A percentile compares a stretch with the other conserved stretches of the same genome.
Evolutionary conservation across 2,888 invertebrate species (phyloP).

Genomic region (Apamea crenata): DNA sequence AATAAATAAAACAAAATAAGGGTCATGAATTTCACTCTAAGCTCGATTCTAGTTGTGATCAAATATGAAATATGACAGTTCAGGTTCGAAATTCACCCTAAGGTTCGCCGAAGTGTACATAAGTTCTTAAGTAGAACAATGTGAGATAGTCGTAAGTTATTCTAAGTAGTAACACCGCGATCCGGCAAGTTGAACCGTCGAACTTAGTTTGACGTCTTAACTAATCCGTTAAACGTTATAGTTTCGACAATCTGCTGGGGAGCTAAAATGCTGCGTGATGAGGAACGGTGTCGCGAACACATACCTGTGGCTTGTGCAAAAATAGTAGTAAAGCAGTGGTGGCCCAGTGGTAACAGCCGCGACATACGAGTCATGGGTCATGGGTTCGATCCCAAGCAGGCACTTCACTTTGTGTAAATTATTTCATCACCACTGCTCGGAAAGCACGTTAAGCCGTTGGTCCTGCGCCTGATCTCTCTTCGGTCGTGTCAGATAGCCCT

Average conservation of each 20-base stretch:
- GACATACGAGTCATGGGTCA: neutral
- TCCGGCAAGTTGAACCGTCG: conserved; percentile 49
- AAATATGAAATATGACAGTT: neutral
- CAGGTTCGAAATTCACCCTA: neutral
- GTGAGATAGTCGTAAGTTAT: conserved; percentile 52
- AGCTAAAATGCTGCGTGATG: conserved; percentile 38
- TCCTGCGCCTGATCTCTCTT: too few species aligned
- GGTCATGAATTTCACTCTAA: neutral
- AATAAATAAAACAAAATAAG: neutral
- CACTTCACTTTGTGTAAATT: neutral
- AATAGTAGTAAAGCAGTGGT: neutral
- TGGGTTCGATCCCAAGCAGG: neutral
- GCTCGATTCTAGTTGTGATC: neutral
- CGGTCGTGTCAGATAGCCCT: too few species aligned
- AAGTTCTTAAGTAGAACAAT: conserved; percentile 42
- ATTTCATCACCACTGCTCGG: too few species aligned
- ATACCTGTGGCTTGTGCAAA: neutral
- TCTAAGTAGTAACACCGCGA: conserved; percentile 53
- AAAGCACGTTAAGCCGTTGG: too few species aligned
- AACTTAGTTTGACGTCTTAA: conserved; percentile 59
- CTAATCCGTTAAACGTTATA: conserved; percentile 61
- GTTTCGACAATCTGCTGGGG: conserved; percentile 37
- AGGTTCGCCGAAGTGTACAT: neutral
- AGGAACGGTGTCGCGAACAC: neutral
- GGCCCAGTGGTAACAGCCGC: neutral